Evolutionary conservation across 2,888 invertebrate species (phyloP), one percentile per base, ranked within the genome.

Genomic region (Lepeophtheirus nordmannii): DNA sequence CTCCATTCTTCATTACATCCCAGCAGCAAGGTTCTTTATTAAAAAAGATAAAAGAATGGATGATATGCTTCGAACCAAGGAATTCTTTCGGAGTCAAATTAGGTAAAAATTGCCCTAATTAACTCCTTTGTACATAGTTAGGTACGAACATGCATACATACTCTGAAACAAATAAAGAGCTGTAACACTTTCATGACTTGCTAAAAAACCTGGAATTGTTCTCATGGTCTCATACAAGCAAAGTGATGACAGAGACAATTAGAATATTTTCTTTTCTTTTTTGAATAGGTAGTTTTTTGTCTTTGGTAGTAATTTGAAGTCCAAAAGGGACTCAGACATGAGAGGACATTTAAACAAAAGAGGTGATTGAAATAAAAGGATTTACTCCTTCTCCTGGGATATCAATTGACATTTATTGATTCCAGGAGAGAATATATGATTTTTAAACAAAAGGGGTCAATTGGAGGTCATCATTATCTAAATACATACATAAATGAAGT

Each of bases 1-100:
- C 53, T 46, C 53, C 53, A 17, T 46, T n/a, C 53, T 46, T n/a
- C 53, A 46, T 46, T n/a, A 14, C 53, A n/a, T 46, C 53, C 53
- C 53, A 46, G 14, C 53, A 46, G 14, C 17, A 17, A 46, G 53
- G 17, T 46, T n/a, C 53, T 46, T 46, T 17, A 46, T 46, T 17
- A 46, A 46, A 17, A 2, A 8, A 46, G 53, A 46, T 46, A 17
- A 46, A 17, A 46, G 53, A 17, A 14, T 14, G 17, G 53, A 46
- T 17, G 17, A 46, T 5, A 46, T 46, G 53, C 53, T 46, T 14
- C n/a, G 17, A 5, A 14, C 17, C 17, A 46, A 46, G 8, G 53
- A 46, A 17, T 46, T 46, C 53, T 46, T 46, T 17, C 14, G 53
- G 17, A 17, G 17, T 17, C 14, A n/a, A 8, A 46, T 46, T 46